These are phyloP conservation scores for Emydura subglobosa DNA, from an alignment of 2,113 vertebrate species.

Conservation along the genomic window DNA sequence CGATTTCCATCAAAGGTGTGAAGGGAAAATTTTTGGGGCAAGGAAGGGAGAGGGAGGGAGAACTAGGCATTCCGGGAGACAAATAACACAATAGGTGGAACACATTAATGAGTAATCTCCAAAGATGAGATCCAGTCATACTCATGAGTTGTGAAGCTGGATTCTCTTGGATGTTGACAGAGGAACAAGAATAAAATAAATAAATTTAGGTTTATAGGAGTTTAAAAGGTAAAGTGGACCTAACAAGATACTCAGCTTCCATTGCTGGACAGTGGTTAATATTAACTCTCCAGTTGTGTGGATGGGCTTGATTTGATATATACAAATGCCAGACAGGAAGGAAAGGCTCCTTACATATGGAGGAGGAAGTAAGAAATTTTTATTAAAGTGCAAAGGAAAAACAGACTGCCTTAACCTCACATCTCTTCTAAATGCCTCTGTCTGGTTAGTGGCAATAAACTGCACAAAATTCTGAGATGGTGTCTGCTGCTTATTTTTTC, in stretches of 20 bases:
- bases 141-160: neutral
- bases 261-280: neutral
- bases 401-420: neutral
- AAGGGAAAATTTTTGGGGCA: rapidly evolving
- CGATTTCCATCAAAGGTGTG: neutral
- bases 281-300: neutral
- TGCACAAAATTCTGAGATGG: neutral
- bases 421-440: neutral
- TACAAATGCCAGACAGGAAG: neutral
- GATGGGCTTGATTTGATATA: neutral
- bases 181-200: neutral
- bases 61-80: neutral
- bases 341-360: neutral
- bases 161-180: neutral
- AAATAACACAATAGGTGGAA: neutral
- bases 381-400: neutral
- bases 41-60: neutral
- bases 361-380: neutral
- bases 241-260: neutral
- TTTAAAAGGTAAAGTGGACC: neutral
- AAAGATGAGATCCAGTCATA: neutral
- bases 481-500: neutral
- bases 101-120: neutral
- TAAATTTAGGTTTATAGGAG: neutral
- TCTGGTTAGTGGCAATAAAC: neutral